phyloP scores from a whole-genome alignment of 92 coral and sea anemone species.

The Zoanthus sansibaricus region DNA sequence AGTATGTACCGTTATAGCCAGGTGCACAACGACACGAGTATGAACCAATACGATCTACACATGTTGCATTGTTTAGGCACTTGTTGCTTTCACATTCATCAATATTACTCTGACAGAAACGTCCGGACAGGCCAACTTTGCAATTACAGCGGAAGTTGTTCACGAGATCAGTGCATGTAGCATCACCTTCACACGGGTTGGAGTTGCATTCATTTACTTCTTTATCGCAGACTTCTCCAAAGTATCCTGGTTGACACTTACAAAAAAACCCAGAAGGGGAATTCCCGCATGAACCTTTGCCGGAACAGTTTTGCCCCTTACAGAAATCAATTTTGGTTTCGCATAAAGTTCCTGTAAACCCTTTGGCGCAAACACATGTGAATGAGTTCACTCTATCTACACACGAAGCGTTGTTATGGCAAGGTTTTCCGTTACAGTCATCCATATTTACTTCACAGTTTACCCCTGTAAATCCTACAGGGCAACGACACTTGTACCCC shows the following conservation, averaged over 20 bases:
- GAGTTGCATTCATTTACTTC: constrained; percentile 60
- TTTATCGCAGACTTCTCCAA: constrained; percentile 60
- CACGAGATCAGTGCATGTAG: constrained; percentile 59
- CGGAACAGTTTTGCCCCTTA: constrained; percentile 56
- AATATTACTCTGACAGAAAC: constrained; percentile 57
- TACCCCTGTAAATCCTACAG: constrained; percentile 31
- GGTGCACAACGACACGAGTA: constrained; percentile 66
- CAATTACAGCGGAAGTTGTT: constrained; percentile 61
- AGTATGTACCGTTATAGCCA: constrained; percentile 72
- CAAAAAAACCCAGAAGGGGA: constrained; percentile 56
- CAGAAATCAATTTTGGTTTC: constrained; percentile 60
- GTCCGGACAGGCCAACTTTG: constrained; percentile 64
- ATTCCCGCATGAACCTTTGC: constrained; percentile 54
- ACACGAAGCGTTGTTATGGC: constrained; percentile 40
- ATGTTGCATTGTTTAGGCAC: constrained; percentile 76
- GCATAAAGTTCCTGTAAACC: constrained; percentile 34
- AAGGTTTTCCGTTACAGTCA: constrained; percentile 3
- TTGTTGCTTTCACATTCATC: constrained; percentile 66
- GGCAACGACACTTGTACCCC: background rate
- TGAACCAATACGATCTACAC: constrained; percentile 54
- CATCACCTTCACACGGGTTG: constrained; percentile 64
- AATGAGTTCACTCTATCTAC: constrained; percentile 9
- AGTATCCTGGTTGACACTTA: constrained; percentile 64
- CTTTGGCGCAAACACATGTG: background rate
- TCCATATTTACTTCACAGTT: constrained; percentile 26